Evolutionary conservation across 2,888 invertebrate genomes (phyloP).

Genomic region (Dexiosoma caninum): DNA sequence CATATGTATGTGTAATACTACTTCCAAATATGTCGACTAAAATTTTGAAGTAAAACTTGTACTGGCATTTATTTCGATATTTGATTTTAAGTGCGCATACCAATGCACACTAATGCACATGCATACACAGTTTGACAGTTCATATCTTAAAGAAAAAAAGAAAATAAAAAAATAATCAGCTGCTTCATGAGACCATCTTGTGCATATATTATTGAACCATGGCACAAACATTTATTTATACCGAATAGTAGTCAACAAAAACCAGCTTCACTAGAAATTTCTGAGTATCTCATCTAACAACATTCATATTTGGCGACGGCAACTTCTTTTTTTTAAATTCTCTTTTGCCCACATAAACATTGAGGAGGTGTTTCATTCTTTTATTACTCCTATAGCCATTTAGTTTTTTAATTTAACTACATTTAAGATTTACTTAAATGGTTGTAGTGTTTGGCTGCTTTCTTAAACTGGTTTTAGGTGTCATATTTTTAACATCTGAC

Average conservation of each 20-base stretch:
- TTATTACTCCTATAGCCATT: background rate
- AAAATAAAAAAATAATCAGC: too few relatives aligned
- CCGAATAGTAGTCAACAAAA: slow-evolving; percentile 1
- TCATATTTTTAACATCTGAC: too few relatives aligned
- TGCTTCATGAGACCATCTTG: too few relatives aligned
- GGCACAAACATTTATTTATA: background rate
- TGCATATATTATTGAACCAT: too few relatives aligned
- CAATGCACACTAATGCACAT: too few relatives aligned
- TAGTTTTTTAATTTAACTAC: slow-evolving; percentile 7
- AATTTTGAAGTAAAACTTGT: background rate
- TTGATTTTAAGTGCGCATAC: background rate
- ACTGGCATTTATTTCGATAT: slow-evolving; percentile 7
- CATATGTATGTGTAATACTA: too few relatives aligned
- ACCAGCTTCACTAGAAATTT: background rate
- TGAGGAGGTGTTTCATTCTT: slow-evolving; percentile 32
- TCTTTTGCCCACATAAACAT: slow-evolving; percentile 44
- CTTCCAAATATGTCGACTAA: background rate
- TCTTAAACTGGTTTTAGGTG: too few relatives aligned
- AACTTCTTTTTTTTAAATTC: slow-evolving; percentile 45
- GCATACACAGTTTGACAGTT: too few relatives aligned
- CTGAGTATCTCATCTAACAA: background rate
- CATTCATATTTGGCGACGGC: slow-evolving; percentile 48
- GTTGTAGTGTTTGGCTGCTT: background rate
- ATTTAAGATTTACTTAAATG: slow-evolving; percentile 5
- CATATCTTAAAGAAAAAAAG: too few relatives aligned